Base-by-base conservation (phyloP, 2,888 invertebrate species). In the Caenorhabditis sp. region DNA sequence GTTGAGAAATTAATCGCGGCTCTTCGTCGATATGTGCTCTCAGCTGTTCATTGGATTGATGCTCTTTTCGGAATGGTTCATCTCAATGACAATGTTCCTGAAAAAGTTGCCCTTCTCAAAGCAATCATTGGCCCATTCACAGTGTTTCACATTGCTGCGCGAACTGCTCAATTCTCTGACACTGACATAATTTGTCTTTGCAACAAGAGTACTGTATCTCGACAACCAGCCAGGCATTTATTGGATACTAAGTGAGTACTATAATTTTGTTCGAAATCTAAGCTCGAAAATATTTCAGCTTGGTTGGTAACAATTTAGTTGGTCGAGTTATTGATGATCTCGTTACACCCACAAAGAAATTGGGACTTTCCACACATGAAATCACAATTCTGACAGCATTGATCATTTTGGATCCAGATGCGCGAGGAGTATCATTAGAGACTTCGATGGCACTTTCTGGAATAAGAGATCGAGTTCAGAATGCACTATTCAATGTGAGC, bases 41-140 rank as follows among this genome's bases (percentile, higher is more conserved):
- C 80, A 0, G 81, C 83, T 23, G 83, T 82, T 21, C 81, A 85
- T 54, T 87, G 87, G 87, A 81, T 86, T 60, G 85, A 87, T 54
- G 70, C 85, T 1, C 70, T 86, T 14, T 86, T 85, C 70, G 67
- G 74, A 20, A 27, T 84, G 61, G 78, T 76, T n/a, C 65, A 77
- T 20, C 50, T 84, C 17, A 63, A 70, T 10, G 73, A 74, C n/a
- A 43, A 17, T 43, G 60, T 76, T 17, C 59, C 65, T 21, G 85
- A 85, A 52, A 85, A 85, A 75, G 83, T 82, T 14, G 59, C 63
- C 5, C 68, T 75, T 4, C 53, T 75, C n/a, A 70, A 70, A 50
- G 26, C 75, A 20, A 53, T 80, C 26, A 75, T 77, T 31, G 77
- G 75, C 12, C 77, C 77, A 38, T 80, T 73, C 67, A 76, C 76